phyloP scores from a whole-genome alignment of 2,797 vertebrate genomes.

The Sus cebifrons region DNA sequence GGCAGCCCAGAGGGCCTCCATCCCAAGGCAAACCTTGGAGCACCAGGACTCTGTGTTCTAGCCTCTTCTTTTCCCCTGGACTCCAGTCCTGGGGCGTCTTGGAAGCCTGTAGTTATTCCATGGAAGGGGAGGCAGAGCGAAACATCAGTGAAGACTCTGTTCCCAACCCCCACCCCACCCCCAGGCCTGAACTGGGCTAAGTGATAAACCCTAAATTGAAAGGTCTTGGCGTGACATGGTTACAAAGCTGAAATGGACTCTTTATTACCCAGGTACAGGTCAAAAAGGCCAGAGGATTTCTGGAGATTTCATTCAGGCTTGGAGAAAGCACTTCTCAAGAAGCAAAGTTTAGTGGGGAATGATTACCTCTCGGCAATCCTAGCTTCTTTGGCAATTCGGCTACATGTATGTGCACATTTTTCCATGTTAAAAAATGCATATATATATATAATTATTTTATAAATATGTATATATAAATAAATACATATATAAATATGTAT shows the following conservation, averaged over 20 bases:
- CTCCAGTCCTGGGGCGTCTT: background rate
- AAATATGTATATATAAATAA: no score
- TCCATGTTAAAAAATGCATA: background rate
- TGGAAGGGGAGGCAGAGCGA: background rate
- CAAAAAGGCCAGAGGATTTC: background rate
- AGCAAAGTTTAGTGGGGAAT: background rate
- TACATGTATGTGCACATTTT: background rate
- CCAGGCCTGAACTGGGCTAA: background rate
- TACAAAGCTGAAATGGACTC: background rate
- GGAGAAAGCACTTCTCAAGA: background rate
- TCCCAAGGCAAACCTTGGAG: background rate
- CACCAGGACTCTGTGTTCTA: no score
- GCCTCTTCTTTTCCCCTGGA: background rate
- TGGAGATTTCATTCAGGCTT: background rate
- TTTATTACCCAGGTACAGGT: background rate
- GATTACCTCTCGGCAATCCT: rapidly evolving
- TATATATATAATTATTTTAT: no score
- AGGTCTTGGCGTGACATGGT: background rate
- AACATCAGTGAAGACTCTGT: background rate
- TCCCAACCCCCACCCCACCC: rapidly evolving
- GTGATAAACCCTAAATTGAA: no score
- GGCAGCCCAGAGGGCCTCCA: background rate
- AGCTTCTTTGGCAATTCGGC: background rate
- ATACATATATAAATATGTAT: no score
- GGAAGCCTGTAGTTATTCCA: background rate